phyloP scores from a whole-genome alignment of 1,140 invertebrate species.

The Eciton burchellii region DNA sequence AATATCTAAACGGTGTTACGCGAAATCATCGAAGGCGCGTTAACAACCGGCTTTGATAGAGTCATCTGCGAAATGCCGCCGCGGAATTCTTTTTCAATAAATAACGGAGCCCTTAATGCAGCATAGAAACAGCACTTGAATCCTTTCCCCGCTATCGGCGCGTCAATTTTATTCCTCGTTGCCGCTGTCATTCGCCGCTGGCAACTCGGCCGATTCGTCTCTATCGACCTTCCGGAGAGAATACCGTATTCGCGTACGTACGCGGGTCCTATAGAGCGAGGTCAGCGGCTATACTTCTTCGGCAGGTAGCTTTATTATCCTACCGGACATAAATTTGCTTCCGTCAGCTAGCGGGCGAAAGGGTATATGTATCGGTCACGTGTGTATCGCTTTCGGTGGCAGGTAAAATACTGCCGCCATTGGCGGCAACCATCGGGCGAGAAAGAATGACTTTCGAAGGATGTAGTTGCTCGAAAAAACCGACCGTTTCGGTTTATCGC shows the following conservation, averaged over 20 bases:
- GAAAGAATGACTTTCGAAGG: constrained; percentile 51
- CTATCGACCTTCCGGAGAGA: constrained; percentile 53
- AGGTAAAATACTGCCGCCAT: constrained; percentile 55
- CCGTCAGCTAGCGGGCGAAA: not conserved
- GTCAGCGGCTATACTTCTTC: constrained; percentile 56
- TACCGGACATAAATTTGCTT: constrained; percentile 61
- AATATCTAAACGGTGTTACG: too few species aligned
- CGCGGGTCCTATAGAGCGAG: constrained; percentile 18
- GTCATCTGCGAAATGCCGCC: too few species aligned
- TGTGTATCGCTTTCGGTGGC: constrained; percentile 39
- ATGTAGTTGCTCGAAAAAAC: constrained; percentile 12
- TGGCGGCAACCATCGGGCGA: constrained; percentile 38
- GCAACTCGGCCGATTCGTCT: constrained; percentile 49
- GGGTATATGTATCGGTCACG: constrained; percentile 21
- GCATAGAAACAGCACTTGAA: not conserved
- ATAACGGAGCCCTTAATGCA: not conserved
- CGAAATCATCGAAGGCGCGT: too few species aligned
- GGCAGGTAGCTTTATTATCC: constrained; percentile 65
- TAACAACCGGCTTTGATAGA: too few species aligned
- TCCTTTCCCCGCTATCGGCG: not conserved
- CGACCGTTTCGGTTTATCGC: constrained; percentile 25
- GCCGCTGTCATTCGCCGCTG: constrained; percentile 23
- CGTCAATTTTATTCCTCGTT: constrained; percentile 11
- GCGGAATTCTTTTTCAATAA: not conserved
- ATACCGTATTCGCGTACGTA: constrained; percentile 4